Evolutionary conservation across 2,797 vertebrate species (phyloP).

Genomic region (Caiman crocodilus): DNA sequence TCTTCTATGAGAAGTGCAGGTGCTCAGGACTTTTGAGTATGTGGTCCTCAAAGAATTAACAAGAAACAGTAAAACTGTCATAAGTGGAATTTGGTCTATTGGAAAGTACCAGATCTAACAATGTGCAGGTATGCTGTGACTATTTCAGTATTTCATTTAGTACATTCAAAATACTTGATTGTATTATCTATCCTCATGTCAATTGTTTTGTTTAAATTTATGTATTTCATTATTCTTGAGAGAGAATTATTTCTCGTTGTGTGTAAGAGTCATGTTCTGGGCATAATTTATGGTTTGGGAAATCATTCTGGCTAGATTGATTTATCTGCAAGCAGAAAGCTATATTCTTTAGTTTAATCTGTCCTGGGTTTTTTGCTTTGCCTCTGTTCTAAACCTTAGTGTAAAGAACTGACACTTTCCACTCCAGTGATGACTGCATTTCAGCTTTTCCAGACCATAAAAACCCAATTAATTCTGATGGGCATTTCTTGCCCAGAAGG

Average conservation of each 20-base stretch:
- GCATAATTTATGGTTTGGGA: background rate
- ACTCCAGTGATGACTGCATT: background rate
- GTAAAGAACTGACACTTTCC: background rate
- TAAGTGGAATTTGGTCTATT: background rate
- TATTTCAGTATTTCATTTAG: background rate
- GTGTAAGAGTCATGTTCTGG: background rate
- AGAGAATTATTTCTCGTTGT: background rate
- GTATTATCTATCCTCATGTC: accelerated
- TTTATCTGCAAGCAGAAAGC: background rate
- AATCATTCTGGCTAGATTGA: background rate
- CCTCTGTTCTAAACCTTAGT: background rate
- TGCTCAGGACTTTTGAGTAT: background rate
- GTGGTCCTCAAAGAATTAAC: background rate
- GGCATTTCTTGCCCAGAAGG: background rate
- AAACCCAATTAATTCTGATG: background rate
- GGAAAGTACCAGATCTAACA: background rate
- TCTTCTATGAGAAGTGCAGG: background rate
- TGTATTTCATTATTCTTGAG: background rate
- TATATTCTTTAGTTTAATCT: background rate
- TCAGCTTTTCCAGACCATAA: background rate
- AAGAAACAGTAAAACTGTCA: background rate
- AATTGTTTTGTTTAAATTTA: background rate
- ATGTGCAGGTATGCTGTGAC: background rate
- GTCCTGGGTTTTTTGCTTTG: background rate
- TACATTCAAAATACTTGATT: background rate